Evolutionary conservation across 2,113 vertebrate genomes (phyloP), one percentile per base, ranked within the genome.

Genomic region (Amphiprion percula): DNA sequence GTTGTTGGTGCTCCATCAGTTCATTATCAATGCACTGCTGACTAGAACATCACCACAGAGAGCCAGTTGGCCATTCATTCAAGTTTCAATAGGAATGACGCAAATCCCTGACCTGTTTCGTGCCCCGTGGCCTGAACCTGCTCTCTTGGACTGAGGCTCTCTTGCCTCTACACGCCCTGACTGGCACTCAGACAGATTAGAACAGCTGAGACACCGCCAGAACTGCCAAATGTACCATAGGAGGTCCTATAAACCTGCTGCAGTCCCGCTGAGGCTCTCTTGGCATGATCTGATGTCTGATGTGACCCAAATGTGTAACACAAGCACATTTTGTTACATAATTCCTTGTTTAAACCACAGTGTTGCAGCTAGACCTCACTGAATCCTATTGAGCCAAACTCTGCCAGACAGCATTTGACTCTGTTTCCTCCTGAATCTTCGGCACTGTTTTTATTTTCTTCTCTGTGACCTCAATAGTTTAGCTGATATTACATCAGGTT

Each of bases 11-110:
- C 68, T 49, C 72, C 39, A 56, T 81, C 68, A 15, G 60, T 82
- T 87, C 68, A 85, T 90, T 79, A 83, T 83, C 77, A 80, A 73
- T 86, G 81, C 74, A 53, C 84, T 56, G 58, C 85, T 84, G 82
- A 88, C 85, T 80, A 78, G 56, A 77, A 91, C 85, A 85, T 76
- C 63, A 55, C 60, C 82, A 77, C 76, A 47, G 68, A 82, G 82
- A 90, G 76, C 76, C 52, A 61, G 30, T 28, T 28, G 70, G 77
- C 70, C 69, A 82, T 92, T 92, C 89, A 92, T 87, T 67, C 80
- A 39, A 28, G 49, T 83, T 88, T 90, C 83, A 91, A 92, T 83
- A 39, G 76, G 74, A 79, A 61, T 91, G 91, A 92, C 90, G 90
- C 82, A 93, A 87, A 88, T 90, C 74, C 65, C 54, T 80, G 85